phyloP scores from a whole-genome alignment of 35 echinoderm and acorn worm species.

The Heliocidaris tuberculata region DNA sequence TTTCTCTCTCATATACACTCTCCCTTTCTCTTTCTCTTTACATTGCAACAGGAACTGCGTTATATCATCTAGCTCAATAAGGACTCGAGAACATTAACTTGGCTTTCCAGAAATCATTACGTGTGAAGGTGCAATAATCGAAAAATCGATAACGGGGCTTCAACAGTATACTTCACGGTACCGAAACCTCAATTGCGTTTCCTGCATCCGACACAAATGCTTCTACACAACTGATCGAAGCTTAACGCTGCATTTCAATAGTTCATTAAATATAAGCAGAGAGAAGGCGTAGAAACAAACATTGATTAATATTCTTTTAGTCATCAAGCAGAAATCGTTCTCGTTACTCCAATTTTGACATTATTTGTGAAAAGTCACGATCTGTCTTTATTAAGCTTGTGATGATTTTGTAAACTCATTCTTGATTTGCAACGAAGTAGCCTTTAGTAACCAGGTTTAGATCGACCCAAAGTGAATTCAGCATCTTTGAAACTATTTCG shows the following conservation, averaged over 20 bases:
- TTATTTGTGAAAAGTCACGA: background rate
- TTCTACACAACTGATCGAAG: background rate
- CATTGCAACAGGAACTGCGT: no score
- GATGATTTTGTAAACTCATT: no score
- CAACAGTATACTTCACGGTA: background rate
- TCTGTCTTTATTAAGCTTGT: no score
- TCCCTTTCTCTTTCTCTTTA: no score
- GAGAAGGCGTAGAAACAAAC: background rate
- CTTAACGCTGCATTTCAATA: background rate
- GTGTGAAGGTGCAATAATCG: background rate
- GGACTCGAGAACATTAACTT: no score
- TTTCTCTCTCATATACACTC: no score
- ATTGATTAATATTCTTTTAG: background rate
- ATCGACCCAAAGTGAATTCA: background rate
- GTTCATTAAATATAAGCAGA: background rate
- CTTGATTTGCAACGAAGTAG: background rate
- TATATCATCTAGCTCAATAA: no score
- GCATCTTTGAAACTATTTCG: background rate
- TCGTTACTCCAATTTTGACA: background rate
- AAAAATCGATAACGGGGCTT: background rate
- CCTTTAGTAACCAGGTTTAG: background rate
- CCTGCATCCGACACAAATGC: background rate
- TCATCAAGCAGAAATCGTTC: background rate
- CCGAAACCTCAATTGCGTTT: background rate
- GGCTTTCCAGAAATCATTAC: background rate